Percentiles rank a stretch among this genome's conserved stretches.
Conservation (phyloP, 1,140 invertebrate species). For the Halyomorpha halys region DNA sequence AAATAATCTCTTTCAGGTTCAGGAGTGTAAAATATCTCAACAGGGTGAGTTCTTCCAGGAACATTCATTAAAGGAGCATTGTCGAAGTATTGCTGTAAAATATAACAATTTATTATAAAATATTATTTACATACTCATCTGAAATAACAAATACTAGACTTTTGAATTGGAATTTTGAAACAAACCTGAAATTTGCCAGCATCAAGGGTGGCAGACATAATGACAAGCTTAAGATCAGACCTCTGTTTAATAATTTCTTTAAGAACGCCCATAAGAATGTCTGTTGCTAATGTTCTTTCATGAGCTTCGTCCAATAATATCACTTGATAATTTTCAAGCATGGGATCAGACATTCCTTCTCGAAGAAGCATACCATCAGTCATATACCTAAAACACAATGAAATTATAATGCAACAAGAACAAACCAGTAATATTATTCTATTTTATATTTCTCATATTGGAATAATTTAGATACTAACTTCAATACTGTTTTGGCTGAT, state of each 20-base stretch:
- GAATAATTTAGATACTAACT: slow-evolving; percentile 38
- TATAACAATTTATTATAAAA: slow-evolving; percentile 11
- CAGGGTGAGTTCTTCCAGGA: slow-evolving; percentile 89
- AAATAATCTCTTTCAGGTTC: slow-evolving; percentile 97
- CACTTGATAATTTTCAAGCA: slow-evolving; percentile 91
- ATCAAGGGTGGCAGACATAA: slow-evolving; percentile 99
- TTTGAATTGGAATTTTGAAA: background rate
- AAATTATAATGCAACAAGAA: slow-evolving; percentile 18
- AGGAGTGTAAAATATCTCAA: slow-evolving; percentile 98
- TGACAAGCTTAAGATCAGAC: slow-evolving; percentile 89
- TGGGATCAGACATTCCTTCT: slow-evolving; percentile 98
- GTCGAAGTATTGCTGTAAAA: slow-evolving; percentile 80
- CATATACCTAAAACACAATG: slow-evolving; percentile 76
- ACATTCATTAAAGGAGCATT: slow-evolving; percentile 98
- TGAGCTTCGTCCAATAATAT: slow-evolving; percentile 98
- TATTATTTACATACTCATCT: background rate
- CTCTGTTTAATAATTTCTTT: slow-evolving; percentile 96
- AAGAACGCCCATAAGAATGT: slow-evolving; percentile 96
- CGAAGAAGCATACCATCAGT: slow-evolving; percentile 99
- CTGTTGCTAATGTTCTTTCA: slow-evolving; percentile 95
- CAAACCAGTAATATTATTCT: background rate
- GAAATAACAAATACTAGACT: background rate
- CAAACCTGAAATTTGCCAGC: slow-evolving; percentile 91
- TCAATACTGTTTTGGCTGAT: slow-evolving; percentile 79
- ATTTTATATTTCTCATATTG: background rate